These are phyloP conservation scores for Therioaphis trifolii DNA, from an alignment of 2,888 invertebrate genomes.

Conservation along the genomic window DNA sequence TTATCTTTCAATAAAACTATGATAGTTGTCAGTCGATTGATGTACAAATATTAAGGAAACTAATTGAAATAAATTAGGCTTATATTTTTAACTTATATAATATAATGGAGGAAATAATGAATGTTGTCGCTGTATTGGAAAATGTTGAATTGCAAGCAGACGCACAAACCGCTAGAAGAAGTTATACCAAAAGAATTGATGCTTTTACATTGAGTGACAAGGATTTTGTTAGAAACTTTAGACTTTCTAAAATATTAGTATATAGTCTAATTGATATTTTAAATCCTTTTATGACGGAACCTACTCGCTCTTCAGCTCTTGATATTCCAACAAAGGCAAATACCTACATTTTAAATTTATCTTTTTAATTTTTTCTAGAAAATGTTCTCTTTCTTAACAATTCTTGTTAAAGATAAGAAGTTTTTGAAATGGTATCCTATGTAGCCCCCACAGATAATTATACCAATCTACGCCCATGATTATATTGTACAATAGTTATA, in stretches of 20 bases:
- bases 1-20: too few relatives aligned
- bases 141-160: neutral
- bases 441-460: too few relatives aligned
- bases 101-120: neutral
- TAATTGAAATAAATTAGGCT: neutral
- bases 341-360: neutral
- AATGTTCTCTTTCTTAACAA: too few relatives aligned
- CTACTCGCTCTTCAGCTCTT: constrained; percentile 8
- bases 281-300: constrained; percentile 17
- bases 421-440: too few relatives aligned
- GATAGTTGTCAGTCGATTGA: neutral
- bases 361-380: too few relatives aligned
- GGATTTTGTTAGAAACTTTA: neutral
- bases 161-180: neutral
- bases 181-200: neutral
- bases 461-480: too few relatives aligned
- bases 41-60: neutral
- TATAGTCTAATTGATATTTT: neutral
- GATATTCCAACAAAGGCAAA: constrained; percentile 20
- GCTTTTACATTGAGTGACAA: neutral
- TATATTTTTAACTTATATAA: neutral
- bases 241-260: neutral
- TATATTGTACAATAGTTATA: too few relatives aligned
- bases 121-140: neutral
- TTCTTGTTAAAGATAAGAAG: too few relatives aligned